A percentile compares a stretch with the other conserved stretches of the same genome.
phyloP scores from a whole-genome alignment of 2,113 vertebrate species.

The Talpa occidentalis region DNA sequence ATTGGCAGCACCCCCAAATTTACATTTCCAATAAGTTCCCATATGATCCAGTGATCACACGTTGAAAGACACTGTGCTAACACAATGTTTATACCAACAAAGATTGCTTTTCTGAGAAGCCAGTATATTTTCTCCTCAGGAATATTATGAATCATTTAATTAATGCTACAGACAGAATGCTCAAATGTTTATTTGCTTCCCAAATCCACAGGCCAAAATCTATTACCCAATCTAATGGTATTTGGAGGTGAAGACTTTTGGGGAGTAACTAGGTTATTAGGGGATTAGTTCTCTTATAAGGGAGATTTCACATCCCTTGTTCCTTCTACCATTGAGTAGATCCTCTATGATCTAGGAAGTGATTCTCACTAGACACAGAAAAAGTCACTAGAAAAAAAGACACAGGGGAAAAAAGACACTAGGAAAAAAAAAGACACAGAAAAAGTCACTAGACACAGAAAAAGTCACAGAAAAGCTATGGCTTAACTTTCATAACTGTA shows the following conservation, averaged over 20 bases:
- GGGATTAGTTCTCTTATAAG: not conserved
- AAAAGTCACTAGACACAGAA: too few relatives aligned
- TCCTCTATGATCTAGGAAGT: not conserved
- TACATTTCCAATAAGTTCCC: slow-evolving; percentile 29
- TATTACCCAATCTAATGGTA: not conserved
- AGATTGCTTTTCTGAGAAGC: not conserved
- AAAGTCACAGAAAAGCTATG: not conserved
- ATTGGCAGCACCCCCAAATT: not conserved
- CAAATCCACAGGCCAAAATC: not conserved
- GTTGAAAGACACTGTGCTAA: not conserved
- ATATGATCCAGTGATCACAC: not conserved
- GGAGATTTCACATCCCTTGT: not conserved
- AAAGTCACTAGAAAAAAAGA: too few relatives aligned
- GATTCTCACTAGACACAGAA: not conserved
- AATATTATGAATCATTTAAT: slow-evolving; percentile 3
- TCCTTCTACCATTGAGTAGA: not conserved
- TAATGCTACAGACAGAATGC: not conserved
- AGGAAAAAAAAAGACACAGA: too few relatives aligned
- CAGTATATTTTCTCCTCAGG: not conserved
- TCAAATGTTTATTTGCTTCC: not conserved
- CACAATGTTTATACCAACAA: not conserved
- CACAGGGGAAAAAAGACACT: too few relatives aligned
- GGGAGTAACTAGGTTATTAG: not conserved
- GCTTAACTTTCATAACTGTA: not conserved
- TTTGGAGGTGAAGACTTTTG: not conserved